A percentile compares a stretch with the other conserved stretches of the same genome.
Conservation (phyloP, 2,113 vertebrate species). For the Amphiprion percula region DNA sequence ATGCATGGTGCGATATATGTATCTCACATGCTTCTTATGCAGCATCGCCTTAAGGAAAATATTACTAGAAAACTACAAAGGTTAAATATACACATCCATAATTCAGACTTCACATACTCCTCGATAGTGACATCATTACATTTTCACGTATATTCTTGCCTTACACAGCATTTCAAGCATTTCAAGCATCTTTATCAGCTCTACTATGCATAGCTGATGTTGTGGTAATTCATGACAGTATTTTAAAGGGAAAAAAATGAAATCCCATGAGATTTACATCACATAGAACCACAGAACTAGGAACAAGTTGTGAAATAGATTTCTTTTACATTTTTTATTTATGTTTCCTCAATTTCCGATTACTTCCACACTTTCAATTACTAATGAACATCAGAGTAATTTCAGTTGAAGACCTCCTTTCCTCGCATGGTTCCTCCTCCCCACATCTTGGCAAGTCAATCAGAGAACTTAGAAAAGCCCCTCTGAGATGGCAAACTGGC, state of each 20-base stretch:
- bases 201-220: neutral
- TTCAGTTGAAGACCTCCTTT: constrained; percentile 28
- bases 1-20: constrained; percentile 62
- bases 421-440: neutral
- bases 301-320: too few species aligned
- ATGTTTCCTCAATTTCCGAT: constrained; percentile 7
- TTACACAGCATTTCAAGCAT: constrained; percentile 1
- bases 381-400: constrained; percentile 25
- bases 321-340: neutral
- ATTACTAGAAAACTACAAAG: constrained; percentile 26
- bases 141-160: neutral
- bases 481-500: constrained; percentile 54
- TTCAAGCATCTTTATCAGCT: neutral
- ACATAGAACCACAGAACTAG: neutral
- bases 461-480: constrained; percentile 34
- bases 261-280: neutral
- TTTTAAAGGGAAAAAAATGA: neutral
- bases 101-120: constrained; percentile 24
- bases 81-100: constrained; percentile 1
- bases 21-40: constrained; percentile 56
- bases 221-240: neutral
- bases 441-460: constrained; percentile 1
- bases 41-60: constrained; percentile 35
- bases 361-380: constrained; percentile 24
- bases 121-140: neutral